Conservation (phyloP, 2,113 vertebrate species). For the Antechinus stuartii region DNA sequence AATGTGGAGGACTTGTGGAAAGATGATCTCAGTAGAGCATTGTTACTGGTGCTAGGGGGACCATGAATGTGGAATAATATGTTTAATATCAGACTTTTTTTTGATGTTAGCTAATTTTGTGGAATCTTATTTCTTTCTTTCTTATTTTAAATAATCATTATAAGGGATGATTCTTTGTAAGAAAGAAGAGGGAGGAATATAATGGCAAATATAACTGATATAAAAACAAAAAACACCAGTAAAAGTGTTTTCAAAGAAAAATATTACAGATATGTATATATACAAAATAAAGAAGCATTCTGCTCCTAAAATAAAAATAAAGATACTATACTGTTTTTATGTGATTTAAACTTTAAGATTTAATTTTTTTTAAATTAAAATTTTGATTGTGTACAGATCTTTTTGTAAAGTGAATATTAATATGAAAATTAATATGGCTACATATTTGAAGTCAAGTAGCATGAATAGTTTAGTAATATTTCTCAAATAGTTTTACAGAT, state of each 20-base stretch:
- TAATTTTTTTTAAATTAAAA: neutral
- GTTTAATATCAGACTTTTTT: neutral
- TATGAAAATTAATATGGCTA: neutral
- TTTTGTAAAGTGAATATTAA: neutral
- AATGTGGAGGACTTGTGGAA: neutral
- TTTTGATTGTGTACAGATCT: neutral
- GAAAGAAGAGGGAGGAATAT: neutral
- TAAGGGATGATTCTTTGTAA: neutral
- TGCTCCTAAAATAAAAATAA: neutral
- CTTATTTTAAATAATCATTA: neutral
- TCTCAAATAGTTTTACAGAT: neutral
- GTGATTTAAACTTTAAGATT: neutral
- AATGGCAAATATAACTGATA: neutral
- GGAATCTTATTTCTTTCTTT: neutral
- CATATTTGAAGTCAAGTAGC: neutral
- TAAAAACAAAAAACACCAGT: neutral
- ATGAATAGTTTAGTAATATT: neutral
- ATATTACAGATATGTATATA: neutral
- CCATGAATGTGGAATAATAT: neutral
- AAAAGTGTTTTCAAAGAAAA: neutral
- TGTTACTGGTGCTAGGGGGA: neutral
- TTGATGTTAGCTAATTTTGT: neutral
- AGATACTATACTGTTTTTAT: neutral
- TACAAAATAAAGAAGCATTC: neutral
- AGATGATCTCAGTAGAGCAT: neutral